These are phyloP conservation scores for Trematomus bernacchii DNA, from an alignment of 2,797 vertebrate species.

Conservation along the genomic window DNA sequence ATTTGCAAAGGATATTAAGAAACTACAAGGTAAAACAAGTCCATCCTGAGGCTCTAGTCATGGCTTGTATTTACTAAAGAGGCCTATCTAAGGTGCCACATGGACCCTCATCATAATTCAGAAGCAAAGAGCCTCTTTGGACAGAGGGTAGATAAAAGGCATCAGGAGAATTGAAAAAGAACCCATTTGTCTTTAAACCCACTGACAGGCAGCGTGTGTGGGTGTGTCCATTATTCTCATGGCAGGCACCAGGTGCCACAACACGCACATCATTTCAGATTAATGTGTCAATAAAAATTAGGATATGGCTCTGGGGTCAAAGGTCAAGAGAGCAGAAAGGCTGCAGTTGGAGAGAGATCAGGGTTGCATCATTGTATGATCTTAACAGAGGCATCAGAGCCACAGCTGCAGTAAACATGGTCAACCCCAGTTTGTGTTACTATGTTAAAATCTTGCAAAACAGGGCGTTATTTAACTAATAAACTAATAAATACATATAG, in stretches of 20 bases:
- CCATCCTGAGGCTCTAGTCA: not conserved
- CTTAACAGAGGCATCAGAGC: not conserved
- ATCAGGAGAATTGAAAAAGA: slow-evolving; percentile 8
- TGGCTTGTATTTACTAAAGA: not conserved
- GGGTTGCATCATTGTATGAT: not conserved
- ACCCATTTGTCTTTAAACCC: not conserved
- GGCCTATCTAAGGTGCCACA: not conserved
- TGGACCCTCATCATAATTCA: slow-evolving; percentile 7
- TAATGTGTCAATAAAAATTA: slow-evolving; percentile 27
- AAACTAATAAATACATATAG: too few relatives aligned
- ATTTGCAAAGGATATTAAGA: not conserved
- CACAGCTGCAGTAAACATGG: not conserved
- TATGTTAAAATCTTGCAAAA: not conserved
- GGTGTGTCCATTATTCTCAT: slow-evolving; percentile 4
- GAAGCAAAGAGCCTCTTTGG: not conserved
- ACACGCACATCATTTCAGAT: slow-evolving; percentile 14
- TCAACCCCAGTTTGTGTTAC: not conserved
- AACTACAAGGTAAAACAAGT: not conserved
- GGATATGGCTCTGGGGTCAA: slow-evolving; percentile 25
- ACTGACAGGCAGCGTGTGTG: not conserved
- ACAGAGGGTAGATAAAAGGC: slow-evolving; percentile 8
- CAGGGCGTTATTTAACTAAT: not conserved
- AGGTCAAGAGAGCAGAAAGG: slow-evolving; percentile 41
- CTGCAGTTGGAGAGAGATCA: not conserved
- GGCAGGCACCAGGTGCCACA: slow-evolving; percentile 22